Evolutionary conservation across 2,888 invertebrate species (phyloP).

Genomic region (Nezara viridula): DNA sequence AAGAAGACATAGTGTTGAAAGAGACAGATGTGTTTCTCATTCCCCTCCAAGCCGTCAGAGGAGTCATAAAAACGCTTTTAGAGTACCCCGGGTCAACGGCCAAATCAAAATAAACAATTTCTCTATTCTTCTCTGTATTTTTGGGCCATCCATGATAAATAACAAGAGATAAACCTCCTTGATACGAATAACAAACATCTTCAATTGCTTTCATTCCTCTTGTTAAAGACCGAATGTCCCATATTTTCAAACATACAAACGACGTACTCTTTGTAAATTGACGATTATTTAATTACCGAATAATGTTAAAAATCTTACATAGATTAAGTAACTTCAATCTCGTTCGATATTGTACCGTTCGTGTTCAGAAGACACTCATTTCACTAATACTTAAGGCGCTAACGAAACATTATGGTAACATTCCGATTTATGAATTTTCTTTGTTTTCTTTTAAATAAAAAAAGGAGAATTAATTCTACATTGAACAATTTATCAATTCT

Average conservation of each 20-base stretch:
- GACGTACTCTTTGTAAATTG: neutral
- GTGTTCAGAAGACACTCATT: neutral
- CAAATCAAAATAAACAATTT: constrained; percentile 20
- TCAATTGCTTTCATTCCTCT: neutral
- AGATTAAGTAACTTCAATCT: neutral
- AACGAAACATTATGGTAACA: too few species aligned
- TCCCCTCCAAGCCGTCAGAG: constrained; percentile 1
- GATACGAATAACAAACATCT: neutral
- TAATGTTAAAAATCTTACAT: neutral
- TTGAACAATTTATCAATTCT: too few species aligned
- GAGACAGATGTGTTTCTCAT: constrained; percentile 3
- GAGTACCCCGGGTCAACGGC: neutral
- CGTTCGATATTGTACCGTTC: neutral
- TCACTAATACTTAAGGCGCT: too few species aligned
- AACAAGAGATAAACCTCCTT: neutral
- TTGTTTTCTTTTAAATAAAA: too few species aligned
- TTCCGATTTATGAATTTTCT: too few species aligned
- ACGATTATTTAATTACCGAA: neutral
- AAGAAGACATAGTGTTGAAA: neutral
- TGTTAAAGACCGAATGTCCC: neutral
- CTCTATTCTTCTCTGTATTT: neutral
- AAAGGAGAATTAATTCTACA: too few species aligned
- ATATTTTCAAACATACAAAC: neutral
- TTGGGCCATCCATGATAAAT: neutral
- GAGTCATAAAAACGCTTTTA: constrained; percentile 12